Percentiles rank a stretch among this genome's conserved stretches.
Evolutionary conservation across 2,113 vertebrate genomes (phyloP).

Genomic region (Atherinomorus stipes): DNA sequence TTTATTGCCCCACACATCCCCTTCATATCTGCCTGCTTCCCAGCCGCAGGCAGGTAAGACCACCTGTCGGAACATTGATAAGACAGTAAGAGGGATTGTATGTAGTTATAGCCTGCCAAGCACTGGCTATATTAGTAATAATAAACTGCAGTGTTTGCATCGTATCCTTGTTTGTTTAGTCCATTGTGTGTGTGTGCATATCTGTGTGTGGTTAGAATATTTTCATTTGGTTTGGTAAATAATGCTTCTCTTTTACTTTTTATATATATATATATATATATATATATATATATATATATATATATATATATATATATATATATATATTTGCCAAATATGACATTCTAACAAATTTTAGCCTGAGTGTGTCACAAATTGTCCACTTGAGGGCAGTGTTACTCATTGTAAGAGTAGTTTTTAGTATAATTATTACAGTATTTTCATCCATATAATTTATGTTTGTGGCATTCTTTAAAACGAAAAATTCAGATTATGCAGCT

Average conservation of each 20-base stretch:
- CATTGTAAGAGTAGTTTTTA: conserved; percentile 17
- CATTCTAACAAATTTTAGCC: background rate
- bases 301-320: background rate
- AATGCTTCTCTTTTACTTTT: background rate
- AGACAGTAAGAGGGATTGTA: conserved; percentile 66
- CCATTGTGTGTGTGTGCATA: conserved; percentile 2
- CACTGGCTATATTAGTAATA: conserved; percentile 47
- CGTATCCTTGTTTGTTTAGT: conserved; percentile 9
- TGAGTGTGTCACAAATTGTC: background rate
- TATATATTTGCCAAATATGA: background rate
- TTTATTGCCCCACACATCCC: conserved; percentile 82
- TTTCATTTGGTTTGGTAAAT: background rate
- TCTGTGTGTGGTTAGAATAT: conserved; percentile 6
- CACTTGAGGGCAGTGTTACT: conserved; percentile 66
- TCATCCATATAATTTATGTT: conserved; percentile 6
- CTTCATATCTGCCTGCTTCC: conserved; percentile 74
- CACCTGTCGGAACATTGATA: conserved; percentile 82
- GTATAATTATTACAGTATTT: background rate
- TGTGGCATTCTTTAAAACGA: background rate
- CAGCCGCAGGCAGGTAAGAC: conserved; percentile 72
- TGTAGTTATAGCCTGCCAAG: conserved; percentile 46
- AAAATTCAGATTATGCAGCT: background rate
- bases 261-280: background rate
- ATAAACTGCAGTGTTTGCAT: conserved; percentile 44
- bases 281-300: background rate